Percentiles rank a stretch among this genome's conserved stretches.
Conservation (phyloP, 2,113 vertebrate genomes). For the Peromyscus polionotus region DNA sequence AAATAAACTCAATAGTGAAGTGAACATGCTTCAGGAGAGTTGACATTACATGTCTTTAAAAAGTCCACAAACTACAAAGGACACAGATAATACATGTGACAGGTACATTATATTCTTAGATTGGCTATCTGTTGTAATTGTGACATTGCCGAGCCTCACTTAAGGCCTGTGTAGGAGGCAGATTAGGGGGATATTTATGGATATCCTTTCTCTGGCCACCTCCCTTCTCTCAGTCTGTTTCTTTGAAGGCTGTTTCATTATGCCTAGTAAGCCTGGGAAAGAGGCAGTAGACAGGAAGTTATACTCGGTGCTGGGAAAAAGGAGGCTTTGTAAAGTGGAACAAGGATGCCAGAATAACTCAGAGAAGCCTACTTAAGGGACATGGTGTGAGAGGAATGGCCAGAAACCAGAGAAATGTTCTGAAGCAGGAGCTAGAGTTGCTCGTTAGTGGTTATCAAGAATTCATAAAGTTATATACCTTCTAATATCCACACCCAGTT, state of each 20-base stretch:
- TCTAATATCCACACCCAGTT: not conserved
- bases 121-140: constrained; percentile 49
- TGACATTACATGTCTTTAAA: not conserved
- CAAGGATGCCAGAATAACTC: not conserved
- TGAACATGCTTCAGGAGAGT: constrained; percentile 51
- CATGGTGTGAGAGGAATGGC: not conserved
- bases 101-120: constrained; percentile 29
- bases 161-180: not conserved
- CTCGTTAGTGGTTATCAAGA: constrained; percentile 29
- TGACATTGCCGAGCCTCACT: constrained; percentile 52
- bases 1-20: constrained; percentile 15
- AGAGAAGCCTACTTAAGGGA: constrained; percentile 16
- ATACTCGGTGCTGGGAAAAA: not conserved
- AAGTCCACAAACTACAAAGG: constrained; percentile 49
- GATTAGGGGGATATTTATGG: constrained; percentile 47
- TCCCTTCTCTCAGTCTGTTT: not conserved
- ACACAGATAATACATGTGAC: not conserved
- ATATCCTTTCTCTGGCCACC: constrained; percentile 28
- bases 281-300: constrained; percentile 60
- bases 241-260: constrained; percentile 40
- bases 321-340: constrained; percentile 45
- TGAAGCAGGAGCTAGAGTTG: not conserved
- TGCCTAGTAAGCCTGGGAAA: constrained; percentile 42
- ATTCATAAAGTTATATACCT: constrained; percentile 6
- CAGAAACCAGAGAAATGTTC: constrained; percentile 18